A percentile compares a stretch with the other conserved stretches of the same genome.
Evolutionary conservation across 2,113 vertebrate genomes (phyloP).

Genomic region (Danionella cerebrum): DNA sequence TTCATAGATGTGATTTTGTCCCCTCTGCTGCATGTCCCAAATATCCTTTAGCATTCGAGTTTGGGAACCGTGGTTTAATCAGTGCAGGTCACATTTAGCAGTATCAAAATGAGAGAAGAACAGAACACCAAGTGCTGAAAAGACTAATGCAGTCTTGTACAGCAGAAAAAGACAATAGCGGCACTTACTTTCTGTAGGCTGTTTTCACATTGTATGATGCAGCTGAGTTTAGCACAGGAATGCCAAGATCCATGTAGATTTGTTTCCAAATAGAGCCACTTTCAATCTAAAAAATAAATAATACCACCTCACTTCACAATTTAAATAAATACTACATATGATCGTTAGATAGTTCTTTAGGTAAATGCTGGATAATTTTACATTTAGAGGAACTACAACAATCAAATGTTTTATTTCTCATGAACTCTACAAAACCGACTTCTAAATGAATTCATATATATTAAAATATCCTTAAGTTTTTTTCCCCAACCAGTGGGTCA

Average conservation of each 20-base stretch:
- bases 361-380: no score
- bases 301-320: not conserved
- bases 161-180: not conserved
- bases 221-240: conserved; percentile 96
- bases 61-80: not conserved
- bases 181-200: conserved; percentile 93
- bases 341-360: no score
- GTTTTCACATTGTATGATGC: conserved; percentile 99
- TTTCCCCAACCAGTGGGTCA: no score
- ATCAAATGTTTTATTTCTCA: no score
- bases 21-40: no score
- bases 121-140: not conserved
- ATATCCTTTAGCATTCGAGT: no score
- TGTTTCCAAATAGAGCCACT: conserved; percentile 97
- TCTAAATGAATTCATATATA: no score
- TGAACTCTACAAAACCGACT: no score
- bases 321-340: no score
- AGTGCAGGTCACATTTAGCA: not conserved
- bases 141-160: not conserved
- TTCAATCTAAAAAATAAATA: conserved; percentile 76
- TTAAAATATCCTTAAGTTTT: no score
- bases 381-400: no score
- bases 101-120: not conserved
- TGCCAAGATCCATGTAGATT: conserved; percentile 98
- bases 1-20: no score